phyloP scores from a whole-genome alignment of 2,113 vertebrate species.

The Cariama cristata region DNA sequence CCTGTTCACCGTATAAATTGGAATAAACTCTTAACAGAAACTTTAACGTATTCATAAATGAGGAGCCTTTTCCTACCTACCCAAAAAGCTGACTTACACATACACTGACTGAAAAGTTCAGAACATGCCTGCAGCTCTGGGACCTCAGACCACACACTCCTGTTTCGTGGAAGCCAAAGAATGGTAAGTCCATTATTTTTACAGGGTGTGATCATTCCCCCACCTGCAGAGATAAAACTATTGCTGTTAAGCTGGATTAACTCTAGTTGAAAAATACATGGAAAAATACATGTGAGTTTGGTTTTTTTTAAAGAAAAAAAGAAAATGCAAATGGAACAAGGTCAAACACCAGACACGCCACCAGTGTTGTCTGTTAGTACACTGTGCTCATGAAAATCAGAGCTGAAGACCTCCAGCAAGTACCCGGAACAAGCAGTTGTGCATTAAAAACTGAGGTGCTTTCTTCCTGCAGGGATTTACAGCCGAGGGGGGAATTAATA shows the following conservation, averaged over 20 bases:
- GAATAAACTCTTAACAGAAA: not conserved
- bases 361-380: not conserved
- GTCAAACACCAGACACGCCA: not conserved
- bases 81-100: not conserved
- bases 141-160: conserved; percentile 49
- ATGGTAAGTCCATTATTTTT: conserved; percentile 41
- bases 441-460: not conserved
- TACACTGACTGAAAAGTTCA: not conserved
- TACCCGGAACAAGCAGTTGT: not conserved
- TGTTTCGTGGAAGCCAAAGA: conserved; percentile 27
- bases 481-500: not conserved
- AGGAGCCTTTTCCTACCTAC: not conserved
- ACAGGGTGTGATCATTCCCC: conserved; percentile 36
- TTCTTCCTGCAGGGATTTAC: not conserved
- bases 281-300: not conserved
- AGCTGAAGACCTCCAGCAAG: not conserved
- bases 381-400: not conserved
- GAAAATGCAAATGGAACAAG: not conserved
- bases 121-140: conserved; percentile 30
- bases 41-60: not conserved
- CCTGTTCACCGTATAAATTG: not conserved
- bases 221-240: conserved; percentile 51
- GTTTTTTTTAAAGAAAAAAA: not conserved
- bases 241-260: not conserved
- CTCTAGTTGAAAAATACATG: not conserved